Evolutionary conservation across 2,797 vertebrate species (phyloP), one percentile per base, ranked within the genome.

Genomic region (Crax fasciolata): DNA sequence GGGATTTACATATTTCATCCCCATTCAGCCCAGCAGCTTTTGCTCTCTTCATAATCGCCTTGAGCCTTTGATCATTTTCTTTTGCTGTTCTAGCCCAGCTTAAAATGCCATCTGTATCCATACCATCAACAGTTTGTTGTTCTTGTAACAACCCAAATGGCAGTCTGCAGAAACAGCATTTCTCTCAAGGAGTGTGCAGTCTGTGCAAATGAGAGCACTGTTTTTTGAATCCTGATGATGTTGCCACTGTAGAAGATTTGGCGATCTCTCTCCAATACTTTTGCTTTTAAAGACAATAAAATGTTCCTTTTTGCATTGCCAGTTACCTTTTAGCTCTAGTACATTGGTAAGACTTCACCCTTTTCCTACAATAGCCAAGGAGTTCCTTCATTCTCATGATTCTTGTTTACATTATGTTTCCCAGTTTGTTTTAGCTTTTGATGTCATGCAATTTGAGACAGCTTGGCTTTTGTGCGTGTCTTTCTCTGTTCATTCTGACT

Each of bases 71-170:
- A 94, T 96, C 13, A 83, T 96, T 95, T 96, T 96, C 94, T 96
- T 96, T 74, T 95, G 86, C 90, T 90, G 88, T 82, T 95, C 84
- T 96, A 90, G 86, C 95, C 84, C 68, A 79, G 93, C 84, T 96
- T 95, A 94, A 95, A 96, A 93, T 95, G 94, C 96, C 95, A 96
- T 96, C 96, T 97, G 94, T 92, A 96, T 96, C 81, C 72, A 71
- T 93, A 79, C 75, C 95, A 92, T 96, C 96, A 96, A 97, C 95
- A 96, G 94, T 96, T 95, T 95, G 94, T 90, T 93, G 93, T 96
- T 96, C 78, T 77, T 95, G 96, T 94, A 96, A 96, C 93, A 86
- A 89, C 94, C 88, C 95, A 96, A 96, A 97, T 92, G 92, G 90
- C 88, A 95, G 92, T 77, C 84, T 94, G 93, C 92, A 95, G 88